A percentile compares a stretch with the other conserved stretches of the same genome.
These are phyloP conservation scores for Heterodera filipjevi DNA, from an alignment of 2,888 invertebrate genomes.

Conservation along the genomic window DNA sequence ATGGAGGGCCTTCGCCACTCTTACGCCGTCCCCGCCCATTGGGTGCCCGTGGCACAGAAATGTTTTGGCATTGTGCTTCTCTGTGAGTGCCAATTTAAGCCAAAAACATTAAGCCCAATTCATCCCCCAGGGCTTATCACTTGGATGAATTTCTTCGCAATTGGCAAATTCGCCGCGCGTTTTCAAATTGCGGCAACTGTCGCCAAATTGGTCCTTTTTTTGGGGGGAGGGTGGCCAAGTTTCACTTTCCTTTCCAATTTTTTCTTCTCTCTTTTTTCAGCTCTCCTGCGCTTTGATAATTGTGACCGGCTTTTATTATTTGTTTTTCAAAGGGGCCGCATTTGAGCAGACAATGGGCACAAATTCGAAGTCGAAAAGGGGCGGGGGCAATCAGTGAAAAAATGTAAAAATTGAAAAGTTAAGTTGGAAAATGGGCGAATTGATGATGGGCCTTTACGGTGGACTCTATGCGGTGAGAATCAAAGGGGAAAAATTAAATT, in stretches of 20 bases:
- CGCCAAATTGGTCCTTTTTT: slow-evolving; percentile 48
- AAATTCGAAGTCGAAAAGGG: slow-evolving; percentile 47
- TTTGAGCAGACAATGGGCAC: neutral
- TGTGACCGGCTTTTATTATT: slow-evolving; percentile 61
- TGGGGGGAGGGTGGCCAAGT: neutral
- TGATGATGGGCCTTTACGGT: slow-evolving; percentile 62
- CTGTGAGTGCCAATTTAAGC: slow-evolving; percentile 43
- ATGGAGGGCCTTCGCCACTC: slow-evolving; percentile 49
- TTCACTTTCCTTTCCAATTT: too few species aligned
- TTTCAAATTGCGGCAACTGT: slow-evolving; percentile 63
- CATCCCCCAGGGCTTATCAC: slow-evolving; percentile 57
- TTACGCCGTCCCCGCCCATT: slow-evolving; percentile 56
- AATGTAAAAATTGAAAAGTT: slow-evolving; percentile 51
- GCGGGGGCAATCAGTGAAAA: slow-evolving; percentile 49
- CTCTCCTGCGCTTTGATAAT: slow-evolving; percentile 61
- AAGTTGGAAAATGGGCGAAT: slow-evolving; percentile 47
- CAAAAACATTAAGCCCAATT: neutral
- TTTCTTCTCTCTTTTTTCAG: too few species aligned
- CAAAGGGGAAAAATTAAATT: neutral
- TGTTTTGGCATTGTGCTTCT: slow-evolving; percentile 61
- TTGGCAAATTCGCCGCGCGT: slow-evolving; percentile 61
- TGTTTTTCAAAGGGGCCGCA: slow-evolving; percentile 49
- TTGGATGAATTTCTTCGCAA: slow-evolving; percentile 64
- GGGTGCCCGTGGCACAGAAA: slow-evolving; percentile 57
- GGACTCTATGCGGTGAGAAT: slow-evolving; percentile 56